Base-by-base conservation (phyloP, 2,888 invertebrate species). In the Gymnocheta viridis region DNA sequence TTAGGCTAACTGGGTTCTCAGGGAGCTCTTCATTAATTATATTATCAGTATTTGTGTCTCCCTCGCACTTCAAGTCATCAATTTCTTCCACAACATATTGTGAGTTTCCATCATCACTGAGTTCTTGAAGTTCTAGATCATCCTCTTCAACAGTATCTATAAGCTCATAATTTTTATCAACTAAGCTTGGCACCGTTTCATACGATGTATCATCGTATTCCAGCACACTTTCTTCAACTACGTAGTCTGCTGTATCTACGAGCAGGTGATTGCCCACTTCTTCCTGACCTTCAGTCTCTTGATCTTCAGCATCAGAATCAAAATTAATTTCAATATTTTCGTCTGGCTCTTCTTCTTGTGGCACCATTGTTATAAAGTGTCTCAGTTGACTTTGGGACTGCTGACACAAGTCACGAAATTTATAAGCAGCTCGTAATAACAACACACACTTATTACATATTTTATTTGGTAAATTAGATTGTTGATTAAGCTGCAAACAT, bases 351-450 rank as follows among this genome's bases (percentile, higher is more conserved):
- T 77, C 67, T 38, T 88, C 88, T 22, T 82, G 86, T 10, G 41
- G 7, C n/a, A 17, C 0, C 0, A 49, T 14, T 44, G 51, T 35
- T 12, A 89, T 87, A 74, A 89, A 91, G 58, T 90, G 88, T 9
- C 88, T 87, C 2, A 92, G 85, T 32, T 91, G 90, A 22, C 88
- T 88, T 82, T 91, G 88, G 0, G 92, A 91, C 54, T 89, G 90
- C 49, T 89, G 89, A 44, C 92, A 91, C 60, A 91, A 90, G 67
- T 88, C 88, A 2, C 90, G 90, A 85, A 92, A 92, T 67, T 91
- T 91, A 79, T 90, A 88, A 0, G 92, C 90, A 9, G 91, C 86
- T 2, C 87, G 88, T 5, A 92, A 76, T 60, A 91, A 89, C 85
- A 82, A 64, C 90, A 92, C 4, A 91, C 92, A 67, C 87, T n/a